Base-by-base conservation (phyloP, 2,797 vertebrate genomes). In the Rhinichthys osculus region DNA sequence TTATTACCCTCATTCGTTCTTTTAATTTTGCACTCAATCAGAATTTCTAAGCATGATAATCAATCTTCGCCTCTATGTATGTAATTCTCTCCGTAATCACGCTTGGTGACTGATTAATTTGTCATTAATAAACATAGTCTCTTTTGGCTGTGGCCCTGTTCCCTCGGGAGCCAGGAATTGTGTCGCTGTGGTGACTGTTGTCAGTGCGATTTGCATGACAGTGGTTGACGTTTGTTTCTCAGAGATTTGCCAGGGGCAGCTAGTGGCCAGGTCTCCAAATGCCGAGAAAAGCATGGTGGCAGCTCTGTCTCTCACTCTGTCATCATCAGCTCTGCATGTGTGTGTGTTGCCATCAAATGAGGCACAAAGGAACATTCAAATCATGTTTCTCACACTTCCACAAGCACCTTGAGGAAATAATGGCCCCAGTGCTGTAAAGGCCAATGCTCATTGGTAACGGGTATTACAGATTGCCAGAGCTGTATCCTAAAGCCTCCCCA, bases 71-170 rank as follows among this genome's bases (percentile, higher is more conserved):
- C 10, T 59, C 16, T 50, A 35, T 72, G 83, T 38, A 59, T 5
- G 30, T n/a, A 78, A 84, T 40, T 69, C 76, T 78, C 27, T 71
- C 50, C 2, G 3, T 81, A 66, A 81, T 74, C 86, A 77, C 6
- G 14, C 71, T 79, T 78, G 66, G 42, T 72, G 86, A 44, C 81
- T 88, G 85, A 89, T 90, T 89, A 86, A 89, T 90, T 88, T 89
- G 85, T 90, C 86, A 89, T 88, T 88, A 89, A 89, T 90, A 90
- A 89, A 81, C 88, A 84, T 72, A 82, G 87, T 89, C 86, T 83
- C 78, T 81, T 85, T 67, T 88, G 83, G 87, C 83, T 82, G 79
- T 83, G 87, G 73, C 67, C 69, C 42, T 27, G 70, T 80, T 88
- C 83, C 78, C 80, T 76, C 42, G 71, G 72, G 86, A 87, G 89